These are phyloP conservation scores for Morus bassanus DNA, from an alignment of 2,797 vertebrate genomes.

Conservation along the genomic window DNA sequence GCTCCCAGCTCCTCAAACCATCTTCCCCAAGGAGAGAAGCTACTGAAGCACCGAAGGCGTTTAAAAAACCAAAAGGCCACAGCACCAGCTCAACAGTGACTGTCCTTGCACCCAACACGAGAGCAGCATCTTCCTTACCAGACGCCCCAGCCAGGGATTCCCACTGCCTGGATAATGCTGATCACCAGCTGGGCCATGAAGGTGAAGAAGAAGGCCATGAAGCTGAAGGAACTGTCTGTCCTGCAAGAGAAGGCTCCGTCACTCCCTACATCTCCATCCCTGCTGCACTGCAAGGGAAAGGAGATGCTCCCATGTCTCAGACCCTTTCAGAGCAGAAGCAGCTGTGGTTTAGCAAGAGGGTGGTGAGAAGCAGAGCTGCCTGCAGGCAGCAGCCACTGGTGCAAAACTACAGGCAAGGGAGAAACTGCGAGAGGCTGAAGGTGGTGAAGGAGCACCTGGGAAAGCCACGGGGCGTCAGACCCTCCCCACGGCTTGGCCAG, in stretches of 20 bases:
- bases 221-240: conserved; percentile 97
- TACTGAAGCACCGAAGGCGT: neutral
- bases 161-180: conserved; percentile 93
- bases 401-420: neutral
- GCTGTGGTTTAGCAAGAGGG: neutral
- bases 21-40: neutral
- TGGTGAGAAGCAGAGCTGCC: neutral
- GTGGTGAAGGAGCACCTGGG: neutral
- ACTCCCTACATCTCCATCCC: neutral
- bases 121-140: conserved; percentile 81
- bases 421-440: neutral
- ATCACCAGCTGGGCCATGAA: conserved; percentile 97
- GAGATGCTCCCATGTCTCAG: neutral
- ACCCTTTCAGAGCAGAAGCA: neutral
- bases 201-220: conserved; percentile 98
- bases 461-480: neutral
- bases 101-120: neutral
- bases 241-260: conserved; percentile 70
- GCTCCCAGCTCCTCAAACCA: neutral
- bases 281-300: neutral
- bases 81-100: neutral
- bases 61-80: neutral
- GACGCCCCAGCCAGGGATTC: conserved; percentile 97
- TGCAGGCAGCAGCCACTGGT: neutral
- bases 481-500: neutral